A percentile compares a stretch with the other conserved stretches of the same genome.
phyloP scores from a whole-genome alignment of 1,140 invertebrate species.

The Orius insidiosus region DNA sequence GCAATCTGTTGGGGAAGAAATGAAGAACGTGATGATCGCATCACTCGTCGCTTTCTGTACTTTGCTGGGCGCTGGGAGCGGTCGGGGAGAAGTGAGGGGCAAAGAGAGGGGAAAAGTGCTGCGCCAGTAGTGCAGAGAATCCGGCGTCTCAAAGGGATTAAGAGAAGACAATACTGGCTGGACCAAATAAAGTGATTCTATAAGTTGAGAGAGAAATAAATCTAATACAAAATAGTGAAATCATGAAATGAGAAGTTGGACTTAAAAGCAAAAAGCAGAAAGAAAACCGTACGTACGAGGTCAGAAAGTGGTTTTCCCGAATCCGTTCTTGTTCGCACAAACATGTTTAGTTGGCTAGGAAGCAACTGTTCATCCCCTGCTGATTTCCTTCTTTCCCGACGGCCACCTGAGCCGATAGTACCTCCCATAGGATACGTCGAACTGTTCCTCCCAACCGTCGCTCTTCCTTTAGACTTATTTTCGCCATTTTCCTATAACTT shows the following conservation, averaged over 20 bases:
- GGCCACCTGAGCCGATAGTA: neutral
- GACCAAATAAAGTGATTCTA: too few relatives aligned
- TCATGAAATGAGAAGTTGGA: neutral
- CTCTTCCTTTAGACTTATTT: slow-evolving; percentile 21
- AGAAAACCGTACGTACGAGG: slow-evolving; percentile 30
- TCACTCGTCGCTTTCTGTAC: too few relatives aligned
- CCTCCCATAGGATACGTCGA: slow-evolving; percentile 17
- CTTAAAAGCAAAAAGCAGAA: too few relatives aligned
- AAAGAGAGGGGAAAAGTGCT: too few relatives aligned
- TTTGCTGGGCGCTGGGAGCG: too few relatives aligned
- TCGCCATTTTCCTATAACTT: slow-evolving; percentile 4
- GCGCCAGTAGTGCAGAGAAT: too few relatives aligned
- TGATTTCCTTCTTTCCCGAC: slow-evolving; percentile 46
- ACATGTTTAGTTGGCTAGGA: slow-evolving; percentile 50
- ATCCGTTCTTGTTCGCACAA: slow-evolving; percentile 63
- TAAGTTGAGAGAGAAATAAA: too few relatives aligned
- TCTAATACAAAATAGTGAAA: neutral
- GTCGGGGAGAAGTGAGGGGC: too few relatives aligned
- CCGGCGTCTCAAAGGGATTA: too few relatives aligned
- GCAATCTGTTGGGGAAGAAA: too few relatives aligned
- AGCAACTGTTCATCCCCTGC: slow-evolving; percentile 46
- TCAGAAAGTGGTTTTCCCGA: slow-evolving; percentile 70
- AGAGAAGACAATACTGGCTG: too few relatives aligned
- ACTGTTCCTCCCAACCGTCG: slow-evolving; percentile 14
- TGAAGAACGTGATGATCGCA: too few relatives aligned